A percentile compares a stretch with the other conserved stretches of the same genome.
Evolutionary conservation across 2,888 invertebrate genomes (phyloP).

Genomic region (Andrena marginata): DNA sequence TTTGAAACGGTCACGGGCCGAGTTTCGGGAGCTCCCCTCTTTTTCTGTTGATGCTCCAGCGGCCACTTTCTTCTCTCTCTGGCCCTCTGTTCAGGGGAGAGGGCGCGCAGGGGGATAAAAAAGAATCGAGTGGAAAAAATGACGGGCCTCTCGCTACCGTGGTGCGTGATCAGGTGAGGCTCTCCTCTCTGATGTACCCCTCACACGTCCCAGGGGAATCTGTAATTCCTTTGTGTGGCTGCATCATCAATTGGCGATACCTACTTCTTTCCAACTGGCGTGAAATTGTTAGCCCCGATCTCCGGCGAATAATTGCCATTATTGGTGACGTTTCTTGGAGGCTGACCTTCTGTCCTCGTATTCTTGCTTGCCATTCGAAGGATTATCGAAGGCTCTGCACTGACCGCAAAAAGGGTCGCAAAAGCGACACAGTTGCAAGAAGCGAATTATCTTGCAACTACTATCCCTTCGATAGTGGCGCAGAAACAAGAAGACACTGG

Average conservation of each 20-base stretch:
- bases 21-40: slow-evolving; percentile 48
- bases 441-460: slow-evolving; percentile 10
- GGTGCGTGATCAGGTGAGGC: slow-evolving; percentile 79
- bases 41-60: slow-evolving; percentile 39
- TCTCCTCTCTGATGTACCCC: slow-evolving; percentile 51
- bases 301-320: not conserved
- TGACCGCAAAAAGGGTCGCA: not conserved
- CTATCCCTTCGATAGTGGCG: slow-evolving; percentile 31
- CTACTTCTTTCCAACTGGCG: not conserved
- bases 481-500: slow-evolving; percentile 27
- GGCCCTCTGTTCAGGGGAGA: slow-evolving; percentile 41
- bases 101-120: slow-evolving; percentile 66
- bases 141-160: slow-evolving; percentile 82
- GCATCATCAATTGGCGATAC: slow-evolving; percentile 44
- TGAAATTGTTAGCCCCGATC: not conserved
- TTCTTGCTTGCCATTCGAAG: not conserved
- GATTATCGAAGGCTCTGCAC: too few species aligned
- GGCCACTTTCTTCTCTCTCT: slow-evolving; percentile 52
- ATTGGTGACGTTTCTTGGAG: not conserved
- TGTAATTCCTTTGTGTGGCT: slow-evolving; percentile 44
- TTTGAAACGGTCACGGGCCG: slow-evolving; percentile 72
- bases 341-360: not conserved
- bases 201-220: slow-evolving; percentile 47
- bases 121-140: slow-evolving; percentile 80
- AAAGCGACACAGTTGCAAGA: slow-evolving; percentile 30